These are phyloP conservation scores for Hippopotamyrus pictus DNA, from an alignment of 2,797 vertebrate species.

Conservation along the genomic window DNA sequence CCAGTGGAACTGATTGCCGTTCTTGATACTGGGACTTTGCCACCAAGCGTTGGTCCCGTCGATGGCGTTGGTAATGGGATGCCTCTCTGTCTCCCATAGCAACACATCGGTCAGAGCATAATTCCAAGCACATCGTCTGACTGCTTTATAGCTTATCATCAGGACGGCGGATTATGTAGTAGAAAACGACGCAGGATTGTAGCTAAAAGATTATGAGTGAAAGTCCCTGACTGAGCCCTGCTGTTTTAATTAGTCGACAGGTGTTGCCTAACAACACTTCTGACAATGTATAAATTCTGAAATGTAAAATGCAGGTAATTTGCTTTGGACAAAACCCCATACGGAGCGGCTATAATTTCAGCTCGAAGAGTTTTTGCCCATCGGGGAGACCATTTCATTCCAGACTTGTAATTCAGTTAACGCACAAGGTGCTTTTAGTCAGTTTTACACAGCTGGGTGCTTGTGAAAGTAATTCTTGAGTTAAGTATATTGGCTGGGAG, in stretches of 20 bases:
- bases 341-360: neutral
- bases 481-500: neutral
- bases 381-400: neutral
- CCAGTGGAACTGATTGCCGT: slow-evolving; percentile 70
- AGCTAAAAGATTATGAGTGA: neutral
- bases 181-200: neutral
- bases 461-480: slow-evolving; percentile 2
- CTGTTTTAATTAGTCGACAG: neutral
- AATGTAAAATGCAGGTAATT: neutral
- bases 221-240: neutral
- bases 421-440: neutral
- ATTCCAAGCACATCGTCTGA: neutral
- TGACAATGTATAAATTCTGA: slow-evolving; percentile 1
- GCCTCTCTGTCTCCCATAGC: slow-evolving; percentile 55
- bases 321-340: slow-evolving; percentile 3
- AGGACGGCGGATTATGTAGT: neutral
- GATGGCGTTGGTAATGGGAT: slow-evolving; percentile 67
- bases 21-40: slow-evolving; percentile 78
- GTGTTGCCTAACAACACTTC: neutral
- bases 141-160: neutral
- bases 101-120: neutral
- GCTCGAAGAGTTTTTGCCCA: neutral
- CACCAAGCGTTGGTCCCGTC: slow-evolving; percentile 76
- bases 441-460: neutral
- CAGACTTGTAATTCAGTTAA: neutral